phyloP scores from a whole-genome alignment of 2,797 vertebrate species.

The Novumbra hubbsi region DNA sequence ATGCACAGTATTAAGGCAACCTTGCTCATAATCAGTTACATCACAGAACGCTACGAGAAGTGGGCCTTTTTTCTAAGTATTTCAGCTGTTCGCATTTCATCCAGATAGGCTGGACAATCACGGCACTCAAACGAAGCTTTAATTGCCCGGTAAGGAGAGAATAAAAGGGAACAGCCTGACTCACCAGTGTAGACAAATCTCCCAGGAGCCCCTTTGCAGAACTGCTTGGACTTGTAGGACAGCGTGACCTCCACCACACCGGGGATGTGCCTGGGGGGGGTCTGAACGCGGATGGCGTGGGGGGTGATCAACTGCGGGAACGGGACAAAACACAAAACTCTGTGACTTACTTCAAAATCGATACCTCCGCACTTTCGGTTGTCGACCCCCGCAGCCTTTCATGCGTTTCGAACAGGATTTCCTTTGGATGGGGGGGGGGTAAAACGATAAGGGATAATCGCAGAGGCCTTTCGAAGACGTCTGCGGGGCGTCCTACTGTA shows the following conservation, averaged over 20 bases:
- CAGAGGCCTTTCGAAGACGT: too few relatives aligned
- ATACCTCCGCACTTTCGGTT: background rate
- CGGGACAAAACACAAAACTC: too few relatives aligned
- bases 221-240: slow-evolving; percentile 99
- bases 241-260: slow-evolving; percentile 98
- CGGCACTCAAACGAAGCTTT: background rate
- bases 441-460: background rate
- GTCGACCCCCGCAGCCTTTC: background rate
- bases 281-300: slow-evolving; percentile 98
- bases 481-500: slow-evolving; percentile 68
- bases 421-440: background rate
- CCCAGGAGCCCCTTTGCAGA: slow-evolving; percentile 99
- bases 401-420: background rate
- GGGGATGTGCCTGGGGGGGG: slow-evolving; percentile 97
- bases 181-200: slow-evolving; percentile 98
- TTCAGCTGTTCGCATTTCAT: slow-evolving; percentile 20
- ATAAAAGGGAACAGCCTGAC: slow-evolving; percentile 38
- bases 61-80: background rate
- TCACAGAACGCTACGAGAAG: background rate
- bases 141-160: background rate
- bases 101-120: slow-evolving; percentile 28
- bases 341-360: background rate
- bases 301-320: slow-evolving; percentile 92
- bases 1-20: background rate
- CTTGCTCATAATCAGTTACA: background rate